Evolutionary conservation across 2,888 invertebrate species (phyloP).

Genomic region (Apotomis betuletana): DNA sequence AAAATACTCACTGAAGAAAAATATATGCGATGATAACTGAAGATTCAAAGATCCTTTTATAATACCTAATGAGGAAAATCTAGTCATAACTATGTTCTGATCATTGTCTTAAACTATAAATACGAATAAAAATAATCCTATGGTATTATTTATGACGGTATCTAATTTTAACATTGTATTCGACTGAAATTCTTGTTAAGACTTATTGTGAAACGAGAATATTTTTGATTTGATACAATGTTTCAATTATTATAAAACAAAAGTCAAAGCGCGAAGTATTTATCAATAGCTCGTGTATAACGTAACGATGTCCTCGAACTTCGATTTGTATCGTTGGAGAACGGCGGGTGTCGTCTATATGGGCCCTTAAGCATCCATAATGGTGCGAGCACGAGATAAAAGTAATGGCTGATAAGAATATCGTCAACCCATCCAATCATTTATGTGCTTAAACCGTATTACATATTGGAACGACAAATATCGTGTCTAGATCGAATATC

Average conservation of each 20-base stretch:
- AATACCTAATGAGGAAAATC: no score
- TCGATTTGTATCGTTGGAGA: slow-evolving; percentile 23
- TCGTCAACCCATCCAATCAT: slow-evolving; percentile 29
- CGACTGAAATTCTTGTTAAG: no score
- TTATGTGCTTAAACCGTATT: slow-evolving; percentile 22
- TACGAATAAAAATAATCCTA: no score
- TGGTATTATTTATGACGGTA: no score
- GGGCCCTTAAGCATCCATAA: slow-evolving; percentile 32
- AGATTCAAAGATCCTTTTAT: no score
- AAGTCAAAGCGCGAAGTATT: background rate
- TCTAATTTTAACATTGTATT: no score
- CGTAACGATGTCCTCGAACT: slow-evolving; percentile 18
- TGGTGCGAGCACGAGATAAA: slow-evolving; percentile 29
- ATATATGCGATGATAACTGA: no score
- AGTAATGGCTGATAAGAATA: slow-evolving; percentile 33
- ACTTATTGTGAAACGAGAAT: no score
- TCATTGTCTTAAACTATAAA: no score
- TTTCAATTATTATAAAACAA: background rate
- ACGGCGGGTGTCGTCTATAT: slow-evolving; percentile 19
- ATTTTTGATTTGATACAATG: no score
- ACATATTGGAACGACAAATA: slow-evolving; percentile 9
- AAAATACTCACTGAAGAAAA: no score
- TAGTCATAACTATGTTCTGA: no score
- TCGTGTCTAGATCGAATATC: slow-evolving; percentile 4
- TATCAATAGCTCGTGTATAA: slow-evolving; percentile 6